Evolutionary conservation across 2,888 invertebrate genomes (phyloP).

Genomic region (Automeris io): DNA sequence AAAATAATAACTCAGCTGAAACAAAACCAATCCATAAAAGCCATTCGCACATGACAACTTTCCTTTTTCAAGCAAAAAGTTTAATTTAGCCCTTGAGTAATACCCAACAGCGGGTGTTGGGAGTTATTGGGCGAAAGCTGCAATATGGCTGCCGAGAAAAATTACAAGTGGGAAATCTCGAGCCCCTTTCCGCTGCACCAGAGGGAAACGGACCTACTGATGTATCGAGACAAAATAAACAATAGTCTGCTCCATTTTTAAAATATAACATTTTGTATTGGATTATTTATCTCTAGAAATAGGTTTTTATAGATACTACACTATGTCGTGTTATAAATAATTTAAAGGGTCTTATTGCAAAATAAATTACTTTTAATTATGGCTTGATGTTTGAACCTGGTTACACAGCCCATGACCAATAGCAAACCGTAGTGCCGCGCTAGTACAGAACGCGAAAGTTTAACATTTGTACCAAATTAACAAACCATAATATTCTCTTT

Average conservation of each 20-base stretch:
- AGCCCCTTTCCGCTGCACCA: constrained; percentile 44
- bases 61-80: constrained; percentile 46
- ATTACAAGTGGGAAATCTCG: constrained; percentile 55
- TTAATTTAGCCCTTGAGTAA: constrained; percentile 60
- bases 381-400: too few species aligned
- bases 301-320: too few species aligned
- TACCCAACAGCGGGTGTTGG: constrained; percentile 41
- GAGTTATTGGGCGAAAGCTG: constrained; percentile 47
- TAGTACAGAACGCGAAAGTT: too few species aligned
- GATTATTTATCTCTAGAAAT: too few species aligned
- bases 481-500: too few species aligned
- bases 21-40: constrained; percentile 42
- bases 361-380: too few species aligned
- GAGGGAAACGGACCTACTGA: constrained; percentile 17
- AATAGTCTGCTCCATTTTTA: neutral
- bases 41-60: constrained; percentile 51
- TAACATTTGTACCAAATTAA: too few species aligned
- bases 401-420: too few species aligned
- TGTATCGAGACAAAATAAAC: constrained; percentile 3
- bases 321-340: too few species aligned
- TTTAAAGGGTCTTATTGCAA: too few species aligned
- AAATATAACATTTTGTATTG: neutral
- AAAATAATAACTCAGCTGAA: constrained; percentile 23
- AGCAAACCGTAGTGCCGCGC: too few species aligned
- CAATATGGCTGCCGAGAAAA: constrained; percentile 54